Conservation (phyloP, 37 sponge, comb jelly and placozoan species). For the Halisarca cf. caerulea region DNA sequence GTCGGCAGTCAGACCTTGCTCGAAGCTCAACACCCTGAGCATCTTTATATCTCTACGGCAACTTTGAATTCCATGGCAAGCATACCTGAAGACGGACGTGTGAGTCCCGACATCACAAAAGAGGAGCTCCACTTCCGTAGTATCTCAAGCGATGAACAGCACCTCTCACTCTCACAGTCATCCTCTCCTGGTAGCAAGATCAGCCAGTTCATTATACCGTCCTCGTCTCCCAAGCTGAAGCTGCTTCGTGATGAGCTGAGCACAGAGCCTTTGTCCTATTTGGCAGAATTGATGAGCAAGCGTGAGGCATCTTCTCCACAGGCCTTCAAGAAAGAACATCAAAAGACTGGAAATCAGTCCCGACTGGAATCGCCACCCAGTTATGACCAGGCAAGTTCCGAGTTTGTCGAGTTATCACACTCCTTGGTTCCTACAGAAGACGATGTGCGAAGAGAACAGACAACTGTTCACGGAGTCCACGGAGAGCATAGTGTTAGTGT, state of each 20-base stretch:
- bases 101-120: conserved; percentile 1
- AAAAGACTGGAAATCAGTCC: too few relatives aligned
- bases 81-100: neutral
- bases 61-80: neutral
- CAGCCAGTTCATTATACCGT: conserved; percentile 5
- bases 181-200: conserved; percentile 26
- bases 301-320: neutral
- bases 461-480: too few relatives aligned
- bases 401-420: neutral
- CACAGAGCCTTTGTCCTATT: neutral
- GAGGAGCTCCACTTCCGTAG: neutral
- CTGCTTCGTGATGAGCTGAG: neutral
- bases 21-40: neutral
- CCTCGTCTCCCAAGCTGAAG: conserved; percentile 4
- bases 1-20: too few relatives aligned
- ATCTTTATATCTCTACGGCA: neutral
- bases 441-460: neutral
- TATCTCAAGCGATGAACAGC: neutral
- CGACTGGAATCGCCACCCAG: too few relatives aligned
- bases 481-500: too few relatives aligned
- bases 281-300: neutral
- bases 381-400: too few relatives aligned
- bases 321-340: neutral
- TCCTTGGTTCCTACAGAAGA: neutral
- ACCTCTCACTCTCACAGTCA: neutral